phyloP scores from a whole-genome alignment of 1,140 invertebrate genomes.

The Euura saliciscinereae region DNA sequence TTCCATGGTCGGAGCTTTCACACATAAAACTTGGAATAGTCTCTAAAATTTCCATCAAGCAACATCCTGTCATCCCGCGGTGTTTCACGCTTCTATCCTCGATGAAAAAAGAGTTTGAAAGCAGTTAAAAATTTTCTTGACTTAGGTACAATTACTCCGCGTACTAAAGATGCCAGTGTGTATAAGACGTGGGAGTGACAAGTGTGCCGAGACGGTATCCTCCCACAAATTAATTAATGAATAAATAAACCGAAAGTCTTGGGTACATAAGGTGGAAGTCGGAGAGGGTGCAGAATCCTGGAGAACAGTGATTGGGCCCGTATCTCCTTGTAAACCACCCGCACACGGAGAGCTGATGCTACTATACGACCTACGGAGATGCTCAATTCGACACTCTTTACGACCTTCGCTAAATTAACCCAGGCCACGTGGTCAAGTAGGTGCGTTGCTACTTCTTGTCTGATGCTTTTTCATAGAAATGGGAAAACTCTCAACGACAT shows the following conservation, averaged over 20 bases:
- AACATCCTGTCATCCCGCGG: too few species aligned
- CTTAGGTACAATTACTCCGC: neutral
- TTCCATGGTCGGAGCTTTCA: too few species aligned
- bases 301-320: slow-evolving; percentile 26
- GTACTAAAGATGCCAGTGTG: neutral
- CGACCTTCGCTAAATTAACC: slow-evolving; percentile 35
- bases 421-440: slow-evolving; percentile 5
- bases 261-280: slow-evolving; percentile 16
- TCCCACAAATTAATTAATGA: slow-evolving; percentile 19
- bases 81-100: too few species aligned
- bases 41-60: too few species aligned
- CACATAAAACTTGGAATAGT: too few species aligned
- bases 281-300: neutral
- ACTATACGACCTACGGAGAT: slow-evolving; percentile 27
- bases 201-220: neutral
- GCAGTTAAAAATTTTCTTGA: neutral
- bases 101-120: neutral
- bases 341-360: slow-evolving; percentile 28
- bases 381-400: slow-evolving; percentile 34
- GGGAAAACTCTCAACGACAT: neutral
- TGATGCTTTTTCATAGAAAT: neutral
- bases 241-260: slow-evolving; percentile 19
- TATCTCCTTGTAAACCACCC: slow-evolving; percentile 39
- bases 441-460: neutral
- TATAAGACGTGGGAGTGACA: neutral